Evolutionary conservation across 2,113 vertebrate species (phyloP).

Genomic region (Etia nguti): DNA sequence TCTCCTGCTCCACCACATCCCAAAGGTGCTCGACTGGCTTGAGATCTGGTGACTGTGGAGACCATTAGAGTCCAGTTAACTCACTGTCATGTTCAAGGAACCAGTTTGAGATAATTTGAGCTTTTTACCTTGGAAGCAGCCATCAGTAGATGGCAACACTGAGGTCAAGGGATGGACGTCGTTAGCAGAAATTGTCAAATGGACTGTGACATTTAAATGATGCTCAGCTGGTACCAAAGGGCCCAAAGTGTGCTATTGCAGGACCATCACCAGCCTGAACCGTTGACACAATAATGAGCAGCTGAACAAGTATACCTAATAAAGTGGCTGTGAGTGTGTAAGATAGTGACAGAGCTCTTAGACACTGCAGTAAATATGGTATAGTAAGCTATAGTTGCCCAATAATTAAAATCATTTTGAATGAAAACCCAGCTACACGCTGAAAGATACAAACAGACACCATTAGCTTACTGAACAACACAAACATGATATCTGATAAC

Average conservation of each 20-base stretch:
- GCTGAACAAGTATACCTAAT: background rate
- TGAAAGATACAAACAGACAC: background rate
- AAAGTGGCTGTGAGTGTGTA: background rate
- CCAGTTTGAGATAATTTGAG: background rate
- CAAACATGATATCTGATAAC: background rate
- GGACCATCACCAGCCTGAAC: background rate
- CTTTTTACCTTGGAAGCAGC: background rate
- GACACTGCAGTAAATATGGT: background rate
- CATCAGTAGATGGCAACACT: background rate
- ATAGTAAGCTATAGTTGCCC: background rate
- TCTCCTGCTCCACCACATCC: background rate
- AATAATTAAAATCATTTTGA: background rate
- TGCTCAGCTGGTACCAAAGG: background rate
- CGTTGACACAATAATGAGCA: background rate
- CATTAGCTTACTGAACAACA: background rate
- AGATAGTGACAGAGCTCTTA: background rate
- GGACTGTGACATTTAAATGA: background rate
- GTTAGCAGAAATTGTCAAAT: background rate
- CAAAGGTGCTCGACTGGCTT: background rate
- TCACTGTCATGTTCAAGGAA: background rate
- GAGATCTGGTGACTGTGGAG: background rate
- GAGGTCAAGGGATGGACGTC: background rate
- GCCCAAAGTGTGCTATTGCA: background rate
- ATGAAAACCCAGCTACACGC: fast-evolving
- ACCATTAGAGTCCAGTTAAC: background rate